A percentile compares a stretch with the other conserved stretches of the same genome.
Conservation (phyloP, 1,140 invertebrate genomes). For the Amyelois transitella region DNA sequence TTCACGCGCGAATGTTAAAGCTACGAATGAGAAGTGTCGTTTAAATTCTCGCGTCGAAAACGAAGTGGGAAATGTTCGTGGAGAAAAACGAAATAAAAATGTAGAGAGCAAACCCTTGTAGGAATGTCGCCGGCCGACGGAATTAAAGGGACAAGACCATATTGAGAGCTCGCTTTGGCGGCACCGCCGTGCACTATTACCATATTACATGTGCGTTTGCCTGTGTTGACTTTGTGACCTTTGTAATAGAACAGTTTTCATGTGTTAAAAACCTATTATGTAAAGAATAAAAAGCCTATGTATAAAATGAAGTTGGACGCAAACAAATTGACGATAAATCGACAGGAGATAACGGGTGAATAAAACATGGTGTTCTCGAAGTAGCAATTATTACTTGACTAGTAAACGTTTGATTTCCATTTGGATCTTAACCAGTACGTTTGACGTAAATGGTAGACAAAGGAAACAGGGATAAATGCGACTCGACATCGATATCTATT, state of each 20-base stretch:
- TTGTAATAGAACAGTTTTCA: conserved; percentile 19
- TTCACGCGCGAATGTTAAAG: conserved; percentile 27
- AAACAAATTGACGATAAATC: too few species aligned
- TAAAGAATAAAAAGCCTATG: conserved; percentile 9
- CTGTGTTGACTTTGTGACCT: neutral
- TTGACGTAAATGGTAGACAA: conserved; percentile 13
- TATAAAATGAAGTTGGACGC: too few species aligned
- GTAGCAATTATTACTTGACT: conserved; percentile 18
- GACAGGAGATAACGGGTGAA: too few species aligned
- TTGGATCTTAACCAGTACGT: conserved; percentile 11
- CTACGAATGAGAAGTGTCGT: conserved; percentile 36
- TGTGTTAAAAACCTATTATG: conserved; percentile 13
- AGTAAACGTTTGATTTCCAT: conserved; percentile 9
- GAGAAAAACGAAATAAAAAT: conserved; percentile 58
- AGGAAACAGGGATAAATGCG: conserved; percentile 2
- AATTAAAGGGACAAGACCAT: conserved; percentile 41
- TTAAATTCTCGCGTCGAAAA: conserved; percentile 46
- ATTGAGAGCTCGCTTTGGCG: conserved; percentile 42
- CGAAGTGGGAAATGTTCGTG: conserved; percentile 46
- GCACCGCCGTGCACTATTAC: conserved; percentile 35
- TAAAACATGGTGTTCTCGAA: too few species aligned
- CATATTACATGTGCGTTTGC: conserved; percentile 33
- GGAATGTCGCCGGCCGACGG: conserved; percentile 43
- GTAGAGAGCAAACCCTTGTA: conserved; percentile 48
- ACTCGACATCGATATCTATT: neutral